These are phyloP conservation scores for Clarias magur DNA, from an alignment of 2,113 vertebrate species.

Conservation along the genomic window DNA sequence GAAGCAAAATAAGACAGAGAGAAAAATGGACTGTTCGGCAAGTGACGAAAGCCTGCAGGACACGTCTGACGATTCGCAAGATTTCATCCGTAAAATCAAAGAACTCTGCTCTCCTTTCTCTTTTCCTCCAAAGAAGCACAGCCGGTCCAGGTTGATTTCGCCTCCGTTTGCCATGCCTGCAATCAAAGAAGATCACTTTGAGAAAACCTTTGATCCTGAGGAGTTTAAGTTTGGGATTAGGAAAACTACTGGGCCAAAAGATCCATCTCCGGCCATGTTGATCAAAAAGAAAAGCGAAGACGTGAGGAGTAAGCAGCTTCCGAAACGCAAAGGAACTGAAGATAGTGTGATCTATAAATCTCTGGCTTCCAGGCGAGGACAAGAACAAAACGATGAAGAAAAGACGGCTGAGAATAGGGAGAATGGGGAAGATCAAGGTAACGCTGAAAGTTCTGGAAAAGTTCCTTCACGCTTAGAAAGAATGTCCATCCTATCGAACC, in stretches of 20 bases:
- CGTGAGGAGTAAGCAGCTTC: conserved; percentile 66
- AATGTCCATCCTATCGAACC: conserved; percentile 86
- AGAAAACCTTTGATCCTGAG: conserved; percentile 85
- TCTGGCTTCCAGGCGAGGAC: conserved; percentile 52
- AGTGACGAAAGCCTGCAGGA: conserved; percentile 77
- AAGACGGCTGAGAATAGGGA: conserved; percentile 48
- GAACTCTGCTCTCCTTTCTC: conserved; percentile 81
- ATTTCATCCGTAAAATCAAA: conserved; percentile 88
- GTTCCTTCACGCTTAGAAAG: conserved; percentile 81
- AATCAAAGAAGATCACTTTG: conserved; percentile 87
- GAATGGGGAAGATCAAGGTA: conserved; percentile 31
- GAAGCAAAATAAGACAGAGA: conserved; percentile 60
- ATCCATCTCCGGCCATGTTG: conserved; percentile 76
- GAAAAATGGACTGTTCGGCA: conserved; percentile 64
- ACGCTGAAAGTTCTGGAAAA: conserved; percentile 54
- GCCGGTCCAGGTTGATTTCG: conserved; percentile 73
- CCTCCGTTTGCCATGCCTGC: conserved; percentile 85
- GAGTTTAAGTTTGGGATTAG: conserved; percentile 86
- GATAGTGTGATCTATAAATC: conserved; percentile 78
- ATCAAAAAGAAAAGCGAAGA: conserved; percentile 81
- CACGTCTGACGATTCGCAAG: conserved; percentile 79
- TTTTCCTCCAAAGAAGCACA: conserved; percentile 83
- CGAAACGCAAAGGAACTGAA: conserved; percentile 75
- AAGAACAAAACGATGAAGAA: conserved; percentile 32
- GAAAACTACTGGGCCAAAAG: conserved; percentile 67